Evolutionary conservation across 2,797 vertebrate species (phyloP), one percentile per base, ranked within the genome.

Genomic region (Sarcoramphus papa): DNA sequence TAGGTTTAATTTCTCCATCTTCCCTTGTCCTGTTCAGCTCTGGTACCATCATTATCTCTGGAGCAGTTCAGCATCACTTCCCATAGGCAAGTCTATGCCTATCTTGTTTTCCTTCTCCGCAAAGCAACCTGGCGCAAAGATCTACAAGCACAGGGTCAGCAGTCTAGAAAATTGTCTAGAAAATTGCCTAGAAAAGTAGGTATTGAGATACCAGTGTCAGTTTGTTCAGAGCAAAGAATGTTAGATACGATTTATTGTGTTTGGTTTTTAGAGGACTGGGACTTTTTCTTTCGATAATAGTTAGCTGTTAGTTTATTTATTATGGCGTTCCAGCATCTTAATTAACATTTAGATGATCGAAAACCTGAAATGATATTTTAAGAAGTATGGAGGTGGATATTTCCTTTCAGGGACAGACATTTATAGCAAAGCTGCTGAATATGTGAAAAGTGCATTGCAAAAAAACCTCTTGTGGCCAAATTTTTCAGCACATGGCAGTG

Each of bases 251-350:
- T 69, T 51, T 79, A 41, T 53, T 2, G 5, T 65, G 54, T 76
- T 91, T 83, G 60, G 2, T 9, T 70, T 91, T 91, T 72, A 47
- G 45, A 62, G 48, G 41, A 56, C 5, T 6, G 13, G 16, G 43
- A 27, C 9, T 59, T 91, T 70, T 82, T 74, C 28, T 84, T 89
- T 91, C 1, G 1, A 8, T 80, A 81, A 76, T 30, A 74, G 41
- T 54, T 75, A 77, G 40, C 16, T 84, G 48, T 80, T 96, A 83
- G 65, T 93, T 97, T 96, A 92, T 94, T 95, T 97, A 95, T 78
- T 43, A 14, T 60, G 62, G 31, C 0, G 0, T 88, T 92, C 54
- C 76, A 93, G 50, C 69, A 84, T 88, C 82, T 82, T 92, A 88
- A 93, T 92, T 96, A 96, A 84, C 92, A 92, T 93, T 83, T 96